Evolutionary conservation across 2,113 vertebrate species (phyloP).

Genomic region (Elanus axillaris): DNA sequence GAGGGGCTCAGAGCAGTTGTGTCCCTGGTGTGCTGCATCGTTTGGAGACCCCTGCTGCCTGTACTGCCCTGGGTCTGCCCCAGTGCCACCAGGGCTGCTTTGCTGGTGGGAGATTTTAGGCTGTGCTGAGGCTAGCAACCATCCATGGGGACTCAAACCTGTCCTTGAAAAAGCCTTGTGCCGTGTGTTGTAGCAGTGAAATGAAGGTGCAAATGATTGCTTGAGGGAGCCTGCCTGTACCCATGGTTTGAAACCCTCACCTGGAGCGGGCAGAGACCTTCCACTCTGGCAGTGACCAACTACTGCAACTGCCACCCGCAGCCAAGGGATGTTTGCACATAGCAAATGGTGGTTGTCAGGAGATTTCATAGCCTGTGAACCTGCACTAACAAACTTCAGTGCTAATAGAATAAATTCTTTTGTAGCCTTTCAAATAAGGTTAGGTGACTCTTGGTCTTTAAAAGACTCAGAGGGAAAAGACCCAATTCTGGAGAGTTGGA

Average conservation of each 20-base stretch:
- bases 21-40: fast-evolving
- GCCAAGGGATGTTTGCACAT: not conserved
- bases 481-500: not conserved
- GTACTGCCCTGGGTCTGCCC: not conserved
- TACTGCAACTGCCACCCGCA: not conserved
- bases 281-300: not conserved
- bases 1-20: not conserved
- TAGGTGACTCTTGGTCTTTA: not conserved
- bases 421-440: not conserved
- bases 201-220: not conserved
- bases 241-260: not conserved
- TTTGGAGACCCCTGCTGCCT: not conserved
- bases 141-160: not conserved
- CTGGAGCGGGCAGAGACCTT: not conserved
- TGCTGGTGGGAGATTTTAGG: not conserved
- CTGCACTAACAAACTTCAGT: not conserved
- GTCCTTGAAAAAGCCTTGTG: not conserved
- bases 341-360: not conserved
- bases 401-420: not conserved
- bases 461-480: not conserved
- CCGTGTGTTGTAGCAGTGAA: not conserved
- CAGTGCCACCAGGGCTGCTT: not conserved
- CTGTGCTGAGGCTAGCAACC: not conserved
- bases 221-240: not conserved
- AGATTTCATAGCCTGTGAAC: not conserved